Evolutionary conservation across 2,113 vertebrate genomes (phyloP), one percentile per base, ranked within the genome.

Genomic region (Phyllopteryx taeniolatus): DNA sequence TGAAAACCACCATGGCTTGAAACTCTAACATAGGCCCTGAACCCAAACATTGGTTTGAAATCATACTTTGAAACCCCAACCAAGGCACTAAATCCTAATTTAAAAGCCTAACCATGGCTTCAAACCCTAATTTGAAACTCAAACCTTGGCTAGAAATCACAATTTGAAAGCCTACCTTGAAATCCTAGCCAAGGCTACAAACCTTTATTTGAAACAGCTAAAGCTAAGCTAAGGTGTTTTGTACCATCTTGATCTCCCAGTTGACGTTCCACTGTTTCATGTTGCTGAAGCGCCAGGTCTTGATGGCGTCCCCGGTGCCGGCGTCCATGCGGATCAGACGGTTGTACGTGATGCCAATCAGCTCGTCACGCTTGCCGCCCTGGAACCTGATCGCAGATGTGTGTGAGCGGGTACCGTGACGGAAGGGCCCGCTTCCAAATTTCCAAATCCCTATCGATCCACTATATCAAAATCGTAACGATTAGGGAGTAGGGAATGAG

Each of bases 231-330:
- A 39, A 39, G 3, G 9, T 4, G 60, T 44, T 10, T 33, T 62
- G n/a, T 86, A 99, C 98, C 97, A 98, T 98, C 92, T 99, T 99
- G 22, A 99, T 98, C 88, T 99, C 97, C 98, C 98, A 99, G 93
- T 99, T 99, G 44, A 99, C 97, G 0, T 99, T 99, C 98, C 98
- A 99, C 91, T 99, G 98, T 67, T 99, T 99, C 98, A 99, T 99
- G 93, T 99, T 99, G 93, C 96, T 98, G 90, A 99, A 97, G 54
- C 97, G 92, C 98, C 97, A 99, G 9, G 98, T 99, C 85, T 99
- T 99, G 85, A 98, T 94, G 15, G 98, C 96, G 0, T 99, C 98
- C 8, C 98, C 97, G 0, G 94, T 97, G 92, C 92, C 60, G 10
- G 96, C 95, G 0, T 99, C 98, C 95, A 99, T 98, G 51, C 98